Evolutionary conservation across 1,140 invertebrate genomes (phyloP), one percentile per base, ranked within the genome.

Genomic region (Babylonia areolata): DNA sequence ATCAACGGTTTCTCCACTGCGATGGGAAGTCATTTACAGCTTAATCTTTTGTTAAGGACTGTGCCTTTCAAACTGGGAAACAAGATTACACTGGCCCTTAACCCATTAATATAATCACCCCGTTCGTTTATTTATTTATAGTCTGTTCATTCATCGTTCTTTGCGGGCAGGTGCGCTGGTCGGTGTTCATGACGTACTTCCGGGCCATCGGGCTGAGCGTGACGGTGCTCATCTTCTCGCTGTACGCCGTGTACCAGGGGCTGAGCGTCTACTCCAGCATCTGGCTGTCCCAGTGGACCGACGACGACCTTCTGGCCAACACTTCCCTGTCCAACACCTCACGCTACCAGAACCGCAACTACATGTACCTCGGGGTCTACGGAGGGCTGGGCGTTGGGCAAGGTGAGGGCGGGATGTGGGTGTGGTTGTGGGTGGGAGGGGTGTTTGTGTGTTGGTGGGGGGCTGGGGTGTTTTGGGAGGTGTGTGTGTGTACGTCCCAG

Each of bases 211-310:
- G 92, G 31, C 51, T 86, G 11, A 9, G 77, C 3, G 82, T 89
- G 0, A 86, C 90, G 0, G 20, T 88, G 15, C 15, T 88, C 5
- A 90, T 93, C 51, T 86, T 93, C n/a, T 0, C 85, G 1, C 54
- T 91, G 23, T 91, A 89, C 73, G 81, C 90, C 1, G 5, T 71
- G 0, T 92, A 90, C 77, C 91, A 93, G 86, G 91, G 79, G 0
- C 80, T 85, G 5, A 87, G 79, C 73, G 86, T 92, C 2, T 89
- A 84, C 71, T 88, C 92, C 51, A 93, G 90, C 79, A 91, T 93
- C 69, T 93, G 92, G 92, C 84, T 93, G 15, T 90, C 89, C 73
- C 40, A 88, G 23, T 93, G 92, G 92, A 93, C 92, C 11, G 90
- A 90, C 78, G 92, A 93, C 71, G 73, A 80, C 11, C 73, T 89